Conservation (phyloP, 2,888 invertebrate genomes). For the Noctua pronuba region DNA sequence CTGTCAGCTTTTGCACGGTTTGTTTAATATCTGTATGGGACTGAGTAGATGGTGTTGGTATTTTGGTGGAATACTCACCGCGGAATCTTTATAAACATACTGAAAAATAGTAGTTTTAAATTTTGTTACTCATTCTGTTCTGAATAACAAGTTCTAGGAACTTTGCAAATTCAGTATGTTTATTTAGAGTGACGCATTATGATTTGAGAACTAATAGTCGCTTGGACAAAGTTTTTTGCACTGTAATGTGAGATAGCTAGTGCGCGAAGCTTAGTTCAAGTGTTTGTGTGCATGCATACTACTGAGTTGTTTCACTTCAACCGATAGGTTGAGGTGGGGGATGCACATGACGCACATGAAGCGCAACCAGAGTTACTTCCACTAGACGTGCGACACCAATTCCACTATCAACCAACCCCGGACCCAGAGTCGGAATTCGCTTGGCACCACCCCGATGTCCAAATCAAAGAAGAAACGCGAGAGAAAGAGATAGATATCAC, state of each 20-base stretch:
- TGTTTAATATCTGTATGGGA: slow-evolving; percentile 76
- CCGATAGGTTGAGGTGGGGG: slow-evolving; percentile 85
- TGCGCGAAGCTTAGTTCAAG: slow-evolving; percentile 86
- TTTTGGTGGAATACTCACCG: slow-evolving; percentile 88
- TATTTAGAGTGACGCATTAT: slow-evolving; percentile 74
- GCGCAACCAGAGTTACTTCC: slow-evolving; percentile 76
- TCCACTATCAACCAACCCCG: slow-evolving; percentile 80
- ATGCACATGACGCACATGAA: slow-evolving; percentile 73
- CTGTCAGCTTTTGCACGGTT: slow-evolving; percentile 81
- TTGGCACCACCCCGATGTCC: slow-evolving; percentile 85
- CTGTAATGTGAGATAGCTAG: slow-evolving; percentile 69
- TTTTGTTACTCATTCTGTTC: background rate
- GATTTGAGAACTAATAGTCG: slow-evolving; percentile 74
- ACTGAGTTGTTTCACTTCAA: slow-evolving; percentile 87
- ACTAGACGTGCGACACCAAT: slow-evolving; percentile 76
- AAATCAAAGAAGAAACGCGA: slow-evolving; percentile 72
- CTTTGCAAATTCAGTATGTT: slow-evolving; percentile 79
- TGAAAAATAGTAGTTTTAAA: slow-evolving; percentile 21
- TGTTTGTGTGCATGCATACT: slow-evolving; percentile 84
- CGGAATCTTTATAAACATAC: slow-evolving; percentile 83
- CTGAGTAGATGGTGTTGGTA: slow-evolving; percentile 88
- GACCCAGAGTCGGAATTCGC: slow-evolving; percentile 87
- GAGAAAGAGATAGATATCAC: slow-evolving; percentile 75
- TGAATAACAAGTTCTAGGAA: slow-evolving; percentile 11
- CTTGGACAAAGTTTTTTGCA: slow-evolving; percentile 86